A percentile compares a stretch with the other conserved stretches of the same genome.
Evolutionary conservation across 2,888 invertebrate species (phyloP).

Genomic region (Herminia tarsipennalis): DNA sequence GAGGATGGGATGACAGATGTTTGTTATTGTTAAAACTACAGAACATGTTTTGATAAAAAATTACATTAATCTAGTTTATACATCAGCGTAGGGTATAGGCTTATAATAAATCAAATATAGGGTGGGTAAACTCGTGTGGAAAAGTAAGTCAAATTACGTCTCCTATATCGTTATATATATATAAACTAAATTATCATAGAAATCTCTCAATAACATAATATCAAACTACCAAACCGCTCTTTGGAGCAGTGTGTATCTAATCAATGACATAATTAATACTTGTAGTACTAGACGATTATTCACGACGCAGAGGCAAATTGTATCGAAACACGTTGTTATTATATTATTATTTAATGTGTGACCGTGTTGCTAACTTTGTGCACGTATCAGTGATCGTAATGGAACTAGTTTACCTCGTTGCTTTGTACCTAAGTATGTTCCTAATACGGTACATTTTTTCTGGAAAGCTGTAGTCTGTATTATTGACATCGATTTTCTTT

Average conservation of each 20-base stretch:
- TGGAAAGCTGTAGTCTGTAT: conserved; percentile 2
- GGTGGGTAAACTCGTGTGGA: too few species aligned
- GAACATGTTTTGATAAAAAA: too few species aligned
- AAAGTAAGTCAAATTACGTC: too few species aligned
- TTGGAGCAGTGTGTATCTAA: conserved; percentile 5
- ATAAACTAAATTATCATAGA: too few species aligned
- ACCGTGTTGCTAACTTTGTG: conserved; percentile 20
- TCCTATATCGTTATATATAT: too few species aligned
- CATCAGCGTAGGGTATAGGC: too few species aligned
- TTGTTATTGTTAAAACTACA: background rate
- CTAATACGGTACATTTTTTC: conserved; percentile 10
- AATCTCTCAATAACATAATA: background rate
- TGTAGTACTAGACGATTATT: conserved; percentile 18
- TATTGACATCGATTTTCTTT: background rate
- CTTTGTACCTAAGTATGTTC: conserved; percentile 9
- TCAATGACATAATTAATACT: conserved; percentile 8
- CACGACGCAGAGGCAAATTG: conserved; percentile 12
- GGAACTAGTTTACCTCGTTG: conserved; percentile 31
- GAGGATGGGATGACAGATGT: background rate
- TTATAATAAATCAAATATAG: too few species aligned
- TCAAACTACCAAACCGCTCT: background rate
- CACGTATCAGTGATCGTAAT: conserved; percentile 15
- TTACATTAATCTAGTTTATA: too few species aligned
- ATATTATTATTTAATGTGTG: conserved; percentile 29
- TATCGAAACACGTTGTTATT: conserved; percentile 23